phyloP scores from a whole-genome alignment of 2,797 vertebrate genomes.

The Lagorchestes hirsutus region DNA sequence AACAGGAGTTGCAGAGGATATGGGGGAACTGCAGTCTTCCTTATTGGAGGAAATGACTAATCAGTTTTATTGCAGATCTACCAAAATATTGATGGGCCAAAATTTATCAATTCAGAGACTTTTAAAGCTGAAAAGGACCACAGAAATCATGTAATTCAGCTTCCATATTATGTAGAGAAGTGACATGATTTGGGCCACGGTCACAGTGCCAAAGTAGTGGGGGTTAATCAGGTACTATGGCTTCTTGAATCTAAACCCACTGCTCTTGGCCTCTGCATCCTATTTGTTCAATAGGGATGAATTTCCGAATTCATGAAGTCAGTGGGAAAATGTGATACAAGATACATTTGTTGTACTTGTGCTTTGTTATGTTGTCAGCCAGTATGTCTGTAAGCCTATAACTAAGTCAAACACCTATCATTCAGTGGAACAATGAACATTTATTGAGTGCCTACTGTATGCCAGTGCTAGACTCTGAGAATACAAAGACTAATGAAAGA shows the following conservation, averaged over 20 bases:
- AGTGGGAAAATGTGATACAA: slow-evolving; percentile 8
- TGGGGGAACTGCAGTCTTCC: not conserved
- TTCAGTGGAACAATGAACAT: not conserved
- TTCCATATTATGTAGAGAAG: not conserved
- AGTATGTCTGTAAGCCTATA: not conserved
- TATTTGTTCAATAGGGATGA: slow-evolving; percentile 20
- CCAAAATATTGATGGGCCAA: not conserved
- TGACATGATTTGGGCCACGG: not conserved
- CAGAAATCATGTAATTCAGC: not conserved
- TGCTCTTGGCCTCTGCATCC: not conserved
- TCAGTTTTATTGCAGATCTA: not conserved
- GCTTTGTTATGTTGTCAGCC: not conserved
- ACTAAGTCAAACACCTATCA: not conserved
- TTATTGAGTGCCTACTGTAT: not conserved
- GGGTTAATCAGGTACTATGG: not conserved
- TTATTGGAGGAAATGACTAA: not conserved
- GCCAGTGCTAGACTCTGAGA: not conserved
- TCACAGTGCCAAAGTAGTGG: not conserved
- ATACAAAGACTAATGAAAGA: not conserved
- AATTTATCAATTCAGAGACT: not conserved
- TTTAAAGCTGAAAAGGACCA: not conserved
- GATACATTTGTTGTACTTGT: not conserved
- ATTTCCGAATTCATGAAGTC: slow-evolving; percentile 11
- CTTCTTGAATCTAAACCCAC: not conserved
- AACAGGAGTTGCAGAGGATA: not conserved